Evolutionary conservation across 2,797 vertebrate genomes (phyloP).

Genomic region (Diplodus sargus): DNA sequence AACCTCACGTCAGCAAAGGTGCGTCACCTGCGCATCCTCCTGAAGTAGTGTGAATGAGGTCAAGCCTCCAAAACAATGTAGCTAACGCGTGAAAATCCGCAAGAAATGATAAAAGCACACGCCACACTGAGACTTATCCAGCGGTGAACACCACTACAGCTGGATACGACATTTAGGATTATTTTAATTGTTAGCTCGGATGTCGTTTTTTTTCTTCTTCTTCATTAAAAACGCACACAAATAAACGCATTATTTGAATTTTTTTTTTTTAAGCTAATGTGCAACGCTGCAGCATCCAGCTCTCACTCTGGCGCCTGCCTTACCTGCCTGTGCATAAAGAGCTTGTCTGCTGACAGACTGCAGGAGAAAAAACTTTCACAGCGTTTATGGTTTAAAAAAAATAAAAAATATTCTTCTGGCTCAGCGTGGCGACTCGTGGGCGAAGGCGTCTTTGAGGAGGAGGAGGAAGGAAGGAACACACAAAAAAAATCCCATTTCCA

Average conservation of each 20-base stretch:
- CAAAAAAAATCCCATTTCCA: slow-evolving; percentile 64
- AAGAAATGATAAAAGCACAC: neutral
- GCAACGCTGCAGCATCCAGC: slow-evolving; percentile 48
- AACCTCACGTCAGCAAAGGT: slow-evolving; percentile 83
- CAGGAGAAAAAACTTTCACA: slow-evolving; percentile 82
- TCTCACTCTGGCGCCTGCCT: slow-evolving; percentile 65
- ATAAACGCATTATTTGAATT: slow-evolving; percentile 13
- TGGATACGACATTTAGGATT: neutral
- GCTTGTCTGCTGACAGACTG: slow-evolving; percentile 79
- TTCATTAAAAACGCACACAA: slow-evolving; percentile 15
- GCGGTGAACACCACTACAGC: neutral
- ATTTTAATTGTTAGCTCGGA: slow-evolving; percentile 9
- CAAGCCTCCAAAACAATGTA: slow-evolving; percentile 63
- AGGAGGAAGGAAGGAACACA: slow-evolving; percentile 6
- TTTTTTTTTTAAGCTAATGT: neutral
- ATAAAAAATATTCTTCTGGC: slow-evolving; percentile 16
- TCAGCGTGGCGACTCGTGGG: slow-evolving; percentile 47
- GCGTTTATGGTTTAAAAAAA: slow-evolving; percentile 53
- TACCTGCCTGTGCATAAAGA: slow-evolving; percentile 86
- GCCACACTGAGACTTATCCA: neutral
- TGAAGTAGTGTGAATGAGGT: slow-evolving; percentile 68
- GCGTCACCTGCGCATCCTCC: slow-evolving; percentile 83
- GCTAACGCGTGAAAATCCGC: slow-evolving; percentile 11
- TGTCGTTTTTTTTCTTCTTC: neutral
- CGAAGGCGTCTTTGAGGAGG: slow-evolving; percentile 52